Conservation (phyloP, 2,113 vertebrate genomes). For the Aramus guarauna region DNA sequence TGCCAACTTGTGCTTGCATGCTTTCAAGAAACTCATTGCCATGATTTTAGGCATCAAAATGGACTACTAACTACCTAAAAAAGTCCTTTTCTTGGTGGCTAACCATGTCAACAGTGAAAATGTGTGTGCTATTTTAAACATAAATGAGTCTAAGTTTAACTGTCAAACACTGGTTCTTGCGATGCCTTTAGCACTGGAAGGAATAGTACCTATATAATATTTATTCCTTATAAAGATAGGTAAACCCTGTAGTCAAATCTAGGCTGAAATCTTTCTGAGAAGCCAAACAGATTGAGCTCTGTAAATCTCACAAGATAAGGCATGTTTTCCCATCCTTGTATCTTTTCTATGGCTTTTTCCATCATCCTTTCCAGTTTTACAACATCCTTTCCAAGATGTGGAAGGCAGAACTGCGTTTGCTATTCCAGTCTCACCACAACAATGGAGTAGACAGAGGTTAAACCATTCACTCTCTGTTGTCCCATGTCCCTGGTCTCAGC, state of each 20-base stretch:
- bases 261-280: not conserved
- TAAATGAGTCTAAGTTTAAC: not conserved
- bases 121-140: not conserved
- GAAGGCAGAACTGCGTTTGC: not conserved
- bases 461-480: not conserved
- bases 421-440: not conserved
- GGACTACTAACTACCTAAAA: not conserved
- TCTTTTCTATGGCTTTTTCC: not conserved
- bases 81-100: not conserved
- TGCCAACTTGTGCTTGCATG: not conserved
- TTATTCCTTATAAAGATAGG: not conserved
- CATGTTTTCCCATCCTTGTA: not conserved
- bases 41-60: not conserved
- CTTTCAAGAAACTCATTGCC: not conserved
- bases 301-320: not conserved
- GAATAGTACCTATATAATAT: not conserved
- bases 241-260: not conserved
- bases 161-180: not conserved
- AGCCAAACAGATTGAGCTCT: not conserved
- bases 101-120: not conserved
- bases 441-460: not conserved
- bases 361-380: not conserved
- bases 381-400: not conserved
- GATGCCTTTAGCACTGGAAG: not conserved
- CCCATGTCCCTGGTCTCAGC: not conserved